Base-by-base conservation (phyloP, 2,797 vertebrate species). In the Centroberyx gerrardi region DNA sequence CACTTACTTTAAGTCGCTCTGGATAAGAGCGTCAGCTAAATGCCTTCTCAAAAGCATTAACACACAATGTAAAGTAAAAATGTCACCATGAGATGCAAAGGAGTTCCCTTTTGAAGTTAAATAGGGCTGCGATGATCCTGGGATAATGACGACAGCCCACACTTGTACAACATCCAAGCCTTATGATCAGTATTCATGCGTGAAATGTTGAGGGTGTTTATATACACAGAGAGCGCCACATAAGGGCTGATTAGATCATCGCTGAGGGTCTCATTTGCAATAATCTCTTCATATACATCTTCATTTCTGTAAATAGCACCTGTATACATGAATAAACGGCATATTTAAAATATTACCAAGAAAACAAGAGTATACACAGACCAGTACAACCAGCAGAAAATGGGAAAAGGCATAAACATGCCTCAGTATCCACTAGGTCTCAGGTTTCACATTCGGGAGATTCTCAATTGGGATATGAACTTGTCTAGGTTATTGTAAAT, bases 101-200 rank as follows among this genome's bases (percentile, higher is more conserved):
- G 63, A 66, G 1, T 8, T 2, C 3, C 1, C 3, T 55, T 55
- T n/a, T 42, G 46, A 74, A 65, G 49, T 53, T 74, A 46, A 58
- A 67, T 6, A 48, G 51, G 48, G 51, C 31, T 56, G 28, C 17
- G 44, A 28, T 29, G 52, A 58, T 61, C 8, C 33, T 44, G 29
- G 67, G 33, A 52, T 85, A 71, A 86, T 82, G 65, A 22, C 2
- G 72, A 55, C 17, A 70, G 18, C 62, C 62, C 4, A 28, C 18
- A 44, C 22, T 74, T 42, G 56, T 40, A 66, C 38, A 62, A 28
- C 55, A 62, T 6, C 36, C 31, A 60, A 65, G 17, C 29, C 1
- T 63, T 10, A 15, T 58, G 36, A 72, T 83, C 51, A 66, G 62
- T 71, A 76, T 73, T 68, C 36, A 79, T 74, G 70, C 42, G 6